These are phyloP conservation scores for Eospalax fontanierii DNA, from an alignment of 2,797 vertebrate species.

Conservation along the genomic window DNA sequence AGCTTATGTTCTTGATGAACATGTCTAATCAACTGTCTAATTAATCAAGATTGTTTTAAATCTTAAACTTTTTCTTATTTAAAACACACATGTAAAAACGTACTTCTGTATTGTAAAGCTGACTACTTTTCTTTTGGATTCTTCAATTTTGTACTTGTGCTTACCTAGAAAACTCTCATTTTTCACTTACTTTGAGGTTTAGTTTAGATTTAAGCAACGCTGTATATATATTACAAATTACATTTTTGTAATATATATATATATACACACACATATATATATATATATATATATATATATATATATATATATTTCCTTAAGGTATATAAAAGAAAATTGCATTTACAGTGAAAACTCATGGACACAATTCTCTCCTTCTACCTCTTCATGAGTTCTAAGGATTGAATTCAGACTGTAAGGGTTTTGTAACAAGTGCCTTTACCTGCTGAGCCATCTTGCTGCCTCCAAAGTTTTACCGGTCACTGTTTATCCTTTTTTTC, in stretches of 20 bases:
- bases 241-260: no score
- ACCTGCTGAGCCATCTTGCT: background rate
- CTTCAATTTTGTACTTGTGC: background rate
- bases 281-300: no score
- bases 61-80: constrained; percentile 37
- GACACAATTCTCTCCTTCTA: background rate
- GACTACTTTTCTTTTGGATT: background rate
- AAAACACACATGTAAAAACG: constrained; percentile 10
- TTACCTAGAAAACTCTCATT: constrained; percentile 3
- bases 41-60: constrained; percentile 6
- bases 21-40: background rate
- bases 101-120: constrained; percentile 32
- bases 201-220: background rate
- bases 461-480: background rate
- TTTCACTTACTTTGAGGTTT: constrained; percentile 17
- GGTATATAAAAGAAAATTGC: background rate
- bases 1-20: constrained; percentile 42
- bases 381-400: background rate
- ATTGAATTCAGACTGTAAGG: background rate
- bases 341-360: background rate
- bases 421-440: background rate
- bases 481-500: background rate
- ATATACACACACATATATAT: no score
- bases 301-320: background rate
- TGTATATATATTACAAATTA: no score